Conservation (phyloP, 2,888 invertebrate species). For the Danaus chrysippus region DNA sequence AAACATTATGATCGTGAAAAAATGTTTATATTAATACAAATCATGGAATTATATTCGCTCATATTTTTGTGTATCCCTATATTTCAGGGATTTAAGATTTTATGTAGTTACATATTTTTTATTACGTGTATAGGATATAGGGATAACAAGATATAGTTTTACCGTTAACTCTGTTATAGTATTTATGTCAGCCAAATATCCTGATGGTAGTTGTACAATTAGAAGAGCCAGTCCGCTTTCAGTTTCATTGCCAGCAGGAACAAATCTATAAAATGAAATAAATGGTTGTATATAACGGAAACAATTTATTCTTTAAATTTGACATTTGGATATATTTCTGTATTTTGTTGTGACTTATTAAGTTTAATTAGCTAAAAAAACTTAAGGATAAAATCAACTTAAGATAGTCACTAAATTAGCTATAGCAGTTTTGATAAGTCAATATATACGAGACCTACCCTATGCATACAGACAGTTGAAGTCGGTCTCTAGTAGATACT, state of each 20-base stretch:
- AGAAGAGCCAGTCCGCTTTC: slow-evolving; percentile 94
- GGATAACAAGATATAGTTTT: slow-evolving; percentile 17
- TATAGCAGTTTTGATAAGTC: neutral
- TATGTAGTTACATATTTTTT: no score
- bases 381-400: no score
- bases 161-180: slow-evolving; percentile 83
- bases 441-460: slow-evolving; percentile 63
- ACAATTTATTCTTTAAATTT: neutral
- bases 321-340: neutral
- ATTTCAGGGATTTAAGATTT: no score
- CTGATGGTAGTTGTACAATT: slow-evolving; percentile 93
- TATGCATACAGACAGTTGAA: slow-evolving; percentile 90
- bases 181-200: slow-evolving; percentile 90
- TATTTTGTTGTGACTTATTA: no score
- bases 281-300: neutral
- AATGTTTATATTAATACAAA: no score
- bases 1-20: no score
- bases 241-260: slow-evolving; percentile 81
- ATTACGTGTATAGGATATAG: no score
- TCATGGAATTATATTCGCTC: no score
- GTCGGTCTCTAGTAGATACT: slow-evolving; percentile 85
- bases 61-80: no score
- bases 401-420: no score
- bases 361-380: no score
- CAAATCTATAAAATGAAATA: slow-evolving; percentile 74